phyloP scores from a whole-genome alignment of 1,140 invertebrate genomes.

The Archivesica marissinica region DNA sequence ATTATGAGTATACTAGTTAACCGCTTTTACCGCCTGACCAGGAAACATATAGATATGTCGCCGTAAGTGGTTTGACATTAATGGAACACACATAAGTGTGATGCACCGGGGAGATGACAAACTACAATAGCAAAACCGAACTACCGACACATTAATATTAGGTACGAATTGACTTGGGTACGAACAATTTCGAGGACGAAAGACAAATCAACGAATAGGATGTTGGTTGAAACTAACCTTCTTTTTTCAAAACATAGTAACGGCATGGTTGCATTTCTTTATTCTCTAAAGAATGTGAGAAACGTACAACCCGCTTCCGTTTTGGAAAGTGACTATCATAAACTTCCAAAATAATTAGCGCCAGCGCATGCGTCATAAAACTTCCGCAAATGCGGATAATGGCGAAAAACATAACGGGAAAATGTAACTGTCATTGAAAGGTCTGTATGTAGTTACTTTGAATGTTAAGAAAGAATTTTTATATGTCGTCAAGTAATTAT shows the following conservation, averaged over 20 bases:
- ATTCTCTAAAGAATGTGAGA: background rate
- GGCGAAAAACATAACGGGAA: background rate
- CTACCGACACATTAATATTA: no score
- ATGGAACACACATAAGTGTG: no score
- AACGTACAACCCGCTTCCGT: no score
- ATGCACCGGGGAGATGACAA: background rate
- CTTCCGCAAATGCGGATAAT: conserved; percentile 18
- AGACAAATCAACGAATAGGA: background rate
- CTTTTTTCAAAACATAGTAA: conserved; percentile 64
- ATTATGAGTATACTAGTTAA: no score
- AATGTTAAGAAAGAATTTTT: no score
- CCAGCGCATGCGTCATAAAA: background rate
- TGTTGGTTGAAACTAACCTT: conserved; percentile 29
- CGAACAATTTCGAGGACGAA: background rate
- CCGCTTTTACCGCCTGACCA: background rate
- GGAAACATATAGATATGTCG: background rate
- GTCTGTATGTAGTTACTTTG: no score
- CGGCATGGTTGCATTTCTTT: conserved; percentile 39
- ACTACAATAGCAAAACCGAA: background rate
- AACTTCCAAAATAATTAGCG: conserved; percentile 5
- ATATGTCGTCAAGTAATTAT: no score
- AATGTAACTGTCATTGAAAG: no score
- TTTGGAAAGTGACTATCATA: conserved; percentile 21
- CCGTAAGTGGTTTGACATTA: background rate
- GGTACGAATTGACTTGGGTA: background rate